Conservation (phyloP, 2,888 invertebrate genomes). For the Invenusta paracnida region DNA sequence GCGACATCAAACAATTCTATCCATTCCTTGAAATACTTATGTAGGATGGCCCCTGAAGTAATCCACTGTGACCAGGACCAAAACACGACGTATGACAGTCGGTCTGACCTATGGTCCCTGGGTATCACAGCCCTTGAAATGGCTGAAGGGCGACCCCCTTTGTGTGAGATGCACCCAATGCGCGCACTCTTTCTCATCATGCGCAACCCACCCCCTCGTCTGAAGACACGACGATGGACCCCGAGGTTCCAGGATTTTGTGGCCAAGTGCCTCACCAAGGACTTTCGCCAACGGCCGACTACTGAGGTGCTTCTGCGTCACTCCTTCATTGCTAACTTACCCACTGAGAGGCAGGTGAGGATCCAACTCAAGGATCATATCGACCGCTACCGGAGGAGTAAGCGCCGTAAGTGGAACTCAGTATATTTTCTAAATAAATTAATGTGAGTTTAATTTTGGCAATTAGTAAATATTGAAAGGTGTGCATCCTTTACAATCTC, state of each 20-base stretch:
- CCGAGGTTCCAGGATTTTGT: conserved; percentile 94
- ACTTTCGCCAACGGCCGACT: conserved; percentile 78
- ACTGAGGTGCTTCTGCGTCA: conserved; percentile 95
- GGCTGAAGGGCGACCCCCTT: conserved; percentile 96
- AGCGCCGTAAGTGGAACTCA: conserved; percentile 43
- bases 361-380: conserved; percentile 99
- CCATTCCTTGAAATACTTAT: not conserved
- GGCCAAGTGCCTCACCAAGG: conserved; percentile 90
- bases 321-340: conserved; percentile 95
- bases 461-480: too few relatives aligned
- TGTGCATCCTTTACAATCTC: too few relatives aligned
- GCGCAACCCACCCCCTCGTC: conserved; percentile 89
- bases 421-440: too few relatives aligned
- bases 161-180: conserved; percentile 99
- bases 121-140: conserved; percentile 97
- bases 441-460: too few relatives aligned
- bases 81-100: conserved; percentile 97
- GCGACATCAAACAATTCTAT: too few relatives aligned
- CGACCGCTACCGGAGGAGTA: conserved; percentile 67
- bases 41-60: conserved; percentile 90
- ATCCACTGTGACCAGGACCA: conserved; percentile 99
- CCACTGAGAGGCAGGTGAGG: conserved; percentile 92
- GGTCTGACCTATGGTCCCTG: conserved; percentile 66
- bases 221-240: conserved; percentile 65
- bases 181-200: conserved; percentile 95